Percentiles rank a stretch among this genome's conserved stretches.
Evolutionary conservation across 2,113 vertebrate genomes (phyloP).

Genomic region (Taurulus bubalis): DNA sequence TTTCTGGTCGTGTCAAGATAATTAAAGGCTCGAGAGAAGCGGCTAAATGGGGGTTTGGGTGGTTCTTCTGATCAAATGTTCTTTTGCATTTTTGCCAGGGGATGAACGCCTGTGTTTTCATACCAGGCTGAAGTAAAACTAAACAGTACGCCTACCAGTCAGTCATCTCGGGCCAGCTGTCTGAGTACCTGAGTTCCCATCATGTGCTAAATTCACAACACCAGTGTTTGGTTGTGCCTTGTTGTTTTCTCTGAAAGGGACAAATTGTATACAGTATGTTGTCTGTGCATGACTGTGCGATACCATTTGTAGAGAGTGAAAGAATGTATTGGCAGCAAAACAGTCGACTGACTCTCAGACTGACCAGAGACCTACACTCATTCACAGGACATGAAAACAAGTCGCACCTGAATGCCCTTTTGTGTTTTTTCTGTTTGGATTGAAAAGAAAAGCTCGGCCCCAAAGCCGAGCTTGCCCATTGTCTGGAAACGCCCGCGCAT

Average conservation of each 20-base stretch:
- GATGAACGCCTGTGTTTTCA: background rate
- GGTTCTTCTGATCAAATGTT: slow-evolving; percentile 19
- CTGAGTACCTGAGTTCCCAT: background rate
- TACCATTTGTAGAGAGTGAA: slow-evolving; percentile 2
- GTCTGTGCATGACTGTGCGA: background rate
- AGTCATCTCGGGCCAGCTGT: slow-evolving; percentile 1
- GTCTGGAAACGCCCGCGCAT: slow-evolving; percentile 17
- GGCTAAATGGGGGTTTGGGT: background rate
- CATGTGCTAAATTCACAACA: background rate
- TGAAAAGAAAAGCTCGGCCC: slow-evolving; percentile 17
- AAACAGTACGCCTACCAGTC: background rate
- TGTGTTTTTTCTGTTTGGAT: slow-evolving; percentile 22
- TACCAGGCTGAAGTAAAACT: background rate
- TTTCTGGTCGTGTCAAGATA: background rate
- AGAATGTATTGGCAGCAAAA: background rate
- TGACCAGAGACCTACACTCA: background rate
- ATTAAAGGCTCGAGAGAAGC: background rate
- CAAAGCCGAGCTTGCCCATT: slow-evolving; percentile 26
- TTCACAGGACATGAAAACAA: slow-evolving; percentile 24
- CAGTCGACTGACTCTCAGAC: background rate
- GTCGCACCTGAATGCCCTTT: slow-evolving; percentile 31
- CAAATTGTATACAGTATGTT: background rate
- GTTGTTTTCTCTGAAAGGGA: background rate
- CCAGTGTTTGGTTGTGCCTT: background rate
- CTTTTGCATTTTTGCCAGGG: background rate